A percentile compares a stretch with the other conserved stretches of the same genome.
Evolutionary conservation across 2,888 invertebrate species (phyloP).

Genomic region (Drosophila lacicola): DNA sequence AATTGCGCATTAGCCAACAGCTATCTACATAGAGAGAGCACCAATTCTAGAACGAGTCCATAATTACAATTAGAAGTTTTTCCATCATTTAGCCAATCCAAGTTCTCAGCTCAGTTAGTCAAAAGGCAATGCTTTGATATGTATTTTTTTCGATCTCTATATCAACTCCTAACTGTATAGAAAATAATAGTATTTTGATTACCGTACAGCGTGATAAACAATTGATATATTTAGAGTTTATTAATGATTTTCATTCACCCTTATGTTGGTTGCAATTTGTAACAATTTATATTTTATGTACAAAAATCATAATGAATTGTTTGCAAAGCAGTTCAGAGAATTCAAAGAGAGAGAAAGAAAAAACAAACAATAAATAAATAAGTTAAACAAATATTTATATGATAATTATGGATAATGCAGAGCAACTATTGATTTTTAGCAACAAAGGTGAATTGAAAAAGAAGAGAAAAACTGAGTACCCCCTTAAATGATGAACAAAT

Average conservation of each 20-base stretch:
- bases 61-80: constrained; percentile 16
- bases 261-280: constrained; percentile 42
- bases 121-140: not conserved
- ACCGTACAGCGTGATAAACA: not conserved
- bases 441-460: constrained; percentile 18
- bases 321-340: constrained; percentile 44
- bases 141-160: not conserved
- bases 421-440: constrained; percentile 56
- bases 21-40: constrained; percentile 18
- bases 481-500: constrained; percentile 48
- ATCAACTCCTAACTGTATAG: not conserved
- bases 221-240: not conserved
- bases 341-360: constrained; percentile 38
- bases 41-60: constrained; percentile 12
- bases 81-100: constrained; percentile 8
- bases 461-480: constrained; percentile 34
- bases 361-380: constrained; percentile 45
- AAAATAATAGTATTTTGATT: not conserved
- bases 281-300: constrained; percentile 51
- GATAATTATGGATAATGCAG: constrained; percentile 72
- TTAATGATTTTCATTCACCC: constrained; percentile 10
- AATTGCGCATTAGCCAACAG: constrained; percentile 32
- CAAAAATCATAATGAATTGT: constrained; percentile 53
- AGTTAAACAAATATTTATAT: constrained; percentile 76
- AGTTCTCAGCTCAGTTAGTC: constrained; percentile 9